These are phyloP conservation scores for Equus quagga DNA, from an alignment of 2,113 vertebrate species.

Conservation along the genomic window DNA sequence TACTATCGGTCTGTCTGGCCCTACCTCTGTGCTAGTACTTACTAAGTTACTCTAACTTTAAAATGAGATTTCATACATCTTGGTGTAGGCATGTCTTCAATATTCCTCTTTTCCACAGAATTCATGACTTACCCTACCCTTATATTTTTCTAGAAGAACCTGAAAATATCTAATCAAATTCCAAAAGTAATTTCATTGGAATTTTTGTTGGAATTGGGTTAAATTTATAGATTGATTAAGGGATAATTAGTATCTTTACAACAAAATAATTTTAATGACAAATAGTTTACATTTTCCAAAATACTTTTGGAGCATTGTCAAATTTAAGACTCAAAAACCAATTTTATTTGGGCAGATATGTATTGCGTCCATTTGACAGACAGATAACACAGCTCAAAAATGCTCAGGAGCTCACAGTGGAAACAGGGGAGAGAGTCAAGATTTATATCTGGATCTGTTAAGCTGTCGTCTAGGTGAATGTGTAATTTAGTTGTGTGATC, in stretches of 20 bases:
- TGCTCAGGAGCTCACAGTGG: background rate
- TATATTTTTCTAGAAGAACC: conserved; percentile 13
- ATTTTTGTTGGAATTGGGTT: background rate
- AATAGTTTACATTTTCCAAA: conserved; percentile 4
- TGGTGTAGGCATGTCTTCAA: background rate
- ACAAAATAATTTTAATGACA: conserved; percentile 44
- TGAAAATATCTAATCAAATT: conserved; percentile 12
- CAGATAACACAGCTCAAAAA: background rate
- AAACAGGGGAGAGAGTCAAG: background rate
- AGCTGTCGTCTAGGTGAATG: background rate
- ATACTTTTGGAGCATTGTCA: background rate
- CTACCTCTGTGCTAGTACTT: background rate
- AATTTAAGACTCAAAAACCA: background rate
- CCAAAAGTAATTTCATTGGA: conserved; percentile 26
- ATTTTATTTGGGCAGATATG: background rate
- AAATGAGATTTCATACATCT: background rate
- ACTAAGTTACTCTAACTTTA: background rate
- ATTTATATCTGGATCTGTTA: background rate
- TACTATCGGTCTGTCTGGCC: background rate
- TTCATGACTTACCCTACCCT: background rate
- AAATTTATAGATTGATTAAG: background rate
- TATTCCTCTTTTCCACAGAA: background rate
- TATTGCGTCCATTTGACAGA: background rate
- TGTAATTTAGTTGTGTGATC: background rate
- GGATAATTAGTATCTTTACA: background rate